A percentile compares a stretch with the other conserved stretches of the same genome.
phyloP scores from a whole-genome alignment of 2,888 invertebrate genomes.

The Yponomeuta plumbellus region DNA sequence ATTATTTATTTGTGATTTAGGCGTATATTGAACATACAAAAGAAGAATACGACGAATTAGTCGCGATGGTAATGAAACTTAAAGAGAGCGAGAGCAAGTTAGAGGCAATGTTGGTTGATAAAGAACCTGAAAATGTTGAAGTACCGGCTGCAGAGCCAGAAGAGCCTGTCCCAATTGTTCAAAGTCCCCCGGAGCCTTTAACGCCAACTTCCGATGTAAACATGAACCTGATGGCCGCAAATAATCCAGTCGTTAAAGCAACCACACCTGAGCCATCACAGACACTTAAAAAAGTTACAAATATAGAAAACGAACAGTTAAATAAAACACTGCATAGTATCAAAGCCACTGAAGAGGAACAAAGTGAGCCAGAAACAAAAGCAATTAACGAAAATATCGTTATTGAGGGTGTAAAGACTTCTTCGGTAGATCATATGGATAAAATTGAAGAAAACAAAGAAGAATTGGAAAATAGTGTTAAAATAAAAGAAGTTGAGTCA shows the following conservation, averaged over 20 bases:
- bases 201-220: conserved; percentile 19
- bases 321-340: conserved; percentile 54
- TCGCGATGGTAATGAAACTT: conserved; percentile 81
- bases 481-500: conserved; percentile 42
- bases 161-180: conserved; percentile 17
- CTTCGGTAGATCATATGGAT: conserved; percentile 22
- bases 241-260: conserved; percentile 28
- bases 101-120: conserved; percentile 68
- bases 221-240: conserved; percentile 22
- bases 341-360: conserved; percentile 37
- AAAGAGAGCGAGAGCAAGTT: conserved; percentile 83
- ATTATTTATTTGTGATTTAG: conserved; percentile 33
- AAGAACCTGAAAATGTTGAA: conserved; percentile 53
- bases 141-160: conserved; percentile 45
- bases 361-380: conserved; percentile 27
- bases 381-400: conserved; percentile 21
- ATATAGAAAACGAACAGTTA: conserved; percentile 66
- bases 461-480: conserved; percentile 25
- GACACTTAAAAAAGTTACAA: conserved; percentile 61
- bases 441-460: conserved; percentile 24
- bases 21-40: conserved; percentile 71
- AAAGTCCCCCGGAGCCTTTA: neutral
- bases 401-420: neutral
- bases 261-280: conserved; percentile 38
- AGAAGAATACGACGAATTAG: conserved; percentile 77